Evolutionary conservation across 2,113 vertebrate genomes (phyloP), one percentile per base, ranked within the genome.

Genomic region (Bucco capensis): DNA sequence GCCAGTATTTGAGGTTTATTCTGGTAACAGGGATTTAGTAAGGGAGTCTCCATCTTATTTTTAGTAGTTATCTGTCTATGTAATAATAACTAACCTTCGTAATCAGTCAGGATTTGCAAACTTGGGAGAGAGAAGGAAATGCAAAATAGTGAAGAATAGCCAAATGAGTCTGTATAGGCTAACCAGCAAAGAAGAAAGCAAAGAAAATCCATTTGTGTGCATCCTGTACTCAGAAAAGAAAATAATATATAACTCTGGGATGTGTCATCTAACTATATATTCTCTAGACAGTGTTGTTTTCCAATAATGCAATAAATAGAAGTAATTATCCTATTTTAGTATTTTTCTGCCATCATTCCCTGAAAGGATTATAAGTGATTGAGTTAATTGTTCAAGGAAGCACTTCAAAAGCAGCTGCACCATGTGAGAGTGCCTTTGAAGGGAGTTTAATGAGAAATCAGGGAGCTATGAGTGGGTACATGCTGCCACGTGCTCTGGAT

Each of bases 251-350:
- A 54, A 58, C 72, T 87, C 46, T 65, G 35, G 71, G 54, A 85
- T 91, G 27, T 62, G 50, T 66, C 71, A 92, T 46, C 35, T 61
- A 76, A 53, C 25, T 23, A 24, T 31, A 65, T 61, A 79, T 87
- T 89, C 64, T 76, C 70, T 70, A 84, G 78, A 51, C 50, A 54
- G 31, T 44, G 33, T 65, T 76, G 46, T 14, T 87, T 85, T 88
- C 72, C 67, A 93, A 54, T 76, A 92, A 83, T 64, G 25, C 21
- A 62, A 70, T 79, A 91, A 73, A 92, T 67, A 89, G 75, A 81
- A 5, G 21, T 54, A 19, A 60, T 89, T 82, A 91, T 80, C 78
- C 60, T 79, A 19, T n/a, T 47, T 42, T 64, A 64, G 50, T 91
- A 47, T 46, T 76, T 85, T 88, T 69, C 64, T 85, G 14, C 60